A percentile compares a stretch with the other conserved stretches of the same genome.
These are phyloP conservation scores for Drosophila arawakana DNA, from an alignment of 1,140 invertebrate genomes.

Conservation along the genomic window DNA sequence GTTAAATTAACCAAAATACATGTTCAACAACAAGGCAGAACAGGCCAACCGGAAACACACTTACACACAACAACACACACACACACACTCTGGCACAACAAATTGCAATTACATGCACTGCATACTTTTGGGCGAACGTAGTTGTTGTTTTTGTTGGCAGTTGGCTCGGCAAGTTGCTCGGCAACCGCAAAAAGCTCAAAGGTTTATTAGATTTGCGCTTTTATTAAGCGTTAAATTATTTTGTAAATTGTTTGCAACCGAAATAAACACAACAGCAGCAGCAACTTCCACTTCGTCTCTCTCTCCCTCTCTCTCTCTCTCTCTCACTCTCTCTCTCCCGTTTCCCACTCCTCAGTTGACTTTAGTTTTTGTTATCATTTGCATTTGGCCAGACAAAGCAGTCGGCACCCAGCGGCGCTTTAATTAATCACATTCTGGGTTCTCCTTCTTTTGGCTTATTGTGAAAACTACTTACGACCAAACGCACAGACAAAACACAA, in stretches of 20 bases:
- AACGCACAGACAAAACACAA: constrained; percentile 27
- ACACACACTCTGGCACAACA: constrained; percentile 18
- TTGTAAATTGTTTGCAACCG: constrained; percentile 75
- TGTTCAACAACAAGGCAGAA: constrained; percentile 54
- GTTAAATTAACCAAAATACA: constrained; percentile 82
- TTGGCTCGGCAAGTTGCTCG: constrained; percentile 39
- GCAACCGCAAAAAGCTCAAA: constrained; percentile 74
- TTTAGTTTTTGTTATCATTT: constrained; percentile 78
- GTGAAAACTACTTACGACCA: constrained; percentile 65
- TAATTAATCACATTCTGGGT: constrained; percentile 68
- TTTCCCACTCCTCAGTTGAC: constrained; percentile 48
- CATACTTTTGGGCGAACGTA: constrained; percentile 67
- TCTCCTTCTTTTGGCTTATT: constrained; percentile 20
- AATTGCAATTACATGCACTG: constrained; percentile 78
- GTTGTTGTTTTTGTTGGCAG: constrained; percentile 27
- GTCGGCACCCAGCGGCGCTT: constrained; percentile 66
- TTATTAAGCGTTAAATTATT: constrained; percentile 84
- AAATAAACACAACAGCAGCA: constrained; percentile 62
- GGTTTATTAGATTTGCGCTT: constrained; percentile 81
- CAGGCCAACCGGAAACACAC: constrained; percentile 47
- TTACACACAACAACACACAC: constrained; percentile 17
- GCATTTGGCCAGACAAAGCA: constrained; percentile 52
- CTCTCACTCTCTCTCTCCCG: background rate
- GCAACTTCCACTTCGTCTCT: background rate
- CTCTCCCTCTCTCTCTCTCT: background rate